These are phyloP conservation scores for Sphyrna mokarran DNA, from an alignment of 2,113 vertebrate species.

Conservation along the genomic window DNA sequence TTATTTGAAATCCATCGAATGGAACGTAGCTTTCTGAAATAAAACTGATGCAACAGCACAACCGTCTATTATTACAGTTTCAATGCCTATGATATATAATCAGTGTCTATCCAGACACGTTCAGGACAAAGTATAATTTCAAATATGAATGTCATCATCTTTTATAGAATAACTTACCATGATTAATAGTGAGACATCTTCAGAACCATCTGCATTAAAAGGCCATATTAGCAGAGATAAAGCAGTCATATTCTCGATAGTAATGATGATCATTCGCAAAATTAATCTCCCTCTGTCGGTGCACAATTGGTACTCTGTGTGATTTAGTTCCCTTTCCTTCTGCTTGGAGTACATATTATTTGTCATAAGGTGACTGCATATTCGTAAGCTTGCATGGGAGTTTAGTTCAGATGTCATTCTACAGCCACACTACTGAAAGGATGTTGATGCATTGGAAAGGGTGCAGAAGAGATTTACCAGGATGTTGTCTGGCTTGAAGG, in stretches of 20 bases:
- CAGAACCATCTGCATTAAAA: background rate
- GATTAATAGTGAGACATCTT: background rate
- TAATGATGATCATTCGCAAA: background rate
- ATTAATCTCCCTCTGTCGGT: background rate
- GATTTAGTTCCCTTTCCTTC: background rate
- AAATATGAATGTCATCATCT: background rate
- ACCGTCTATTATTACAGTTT: background rate
- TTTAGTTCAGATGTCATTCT: background rate
- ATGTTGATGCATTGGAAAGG: too few species aligned
- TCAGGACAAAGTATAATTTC: background rate
- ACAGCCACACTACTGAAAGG: background rate
- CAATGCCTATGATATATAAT: background rate
- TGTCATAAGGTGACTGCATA: background rate
- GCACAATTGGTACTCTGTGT: background rate
- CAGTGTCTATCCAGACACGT: background rate
- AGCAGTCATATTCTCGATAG: background rate
- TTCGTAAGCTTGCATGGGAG: background rate
- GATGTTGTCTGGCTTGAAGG: too few species aligned
- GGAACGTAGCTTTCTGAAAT: background rate
- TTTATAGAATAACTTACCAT: background rate
- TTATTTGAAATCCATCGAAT: background rate
- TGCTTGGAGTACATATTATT: background rate
- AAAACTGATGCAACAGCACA: background rate
- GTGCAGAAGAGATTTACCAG: too few species aligned
- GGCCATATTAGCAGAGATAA: background rate